phyloP scores from a whole-genome alignment of 2,113 vertebrate species.

The Paramisgurnus dabryanus region DNA sequence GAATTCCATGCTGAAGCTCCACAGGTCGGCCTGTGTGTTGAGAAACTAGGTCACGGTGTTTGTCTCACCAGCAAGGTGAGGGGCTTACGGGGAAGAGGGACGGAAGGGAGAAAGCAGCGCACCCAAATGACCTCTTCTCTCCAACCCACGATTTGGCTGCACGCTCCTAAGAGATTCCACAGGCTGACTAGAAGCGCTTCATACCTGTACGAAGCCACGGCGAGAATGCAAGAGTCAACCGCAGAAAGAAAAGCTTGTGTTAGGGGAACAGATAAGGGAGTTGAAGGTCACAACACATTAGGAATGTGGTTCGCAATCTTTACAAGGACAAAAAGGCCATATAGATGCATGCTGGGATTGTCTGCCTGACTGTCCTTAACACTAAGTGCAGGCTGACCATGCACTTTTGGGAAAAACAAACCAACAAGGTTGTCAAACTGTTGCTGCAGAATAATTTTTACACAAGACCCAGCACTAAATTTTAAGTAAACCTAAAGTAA shows the following conservation, averaged over 20 bases:
- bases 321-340: neutral
- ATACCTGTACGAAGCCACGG: neutral
- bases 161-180: constrained; percentile 41
- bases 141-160: constrained; percentile 9
- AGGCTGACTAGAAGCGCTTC: constrained; percentile 7
- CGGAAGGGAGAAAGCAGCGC: constrained; percentile 5
- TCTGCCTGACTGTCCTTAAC: neutral
- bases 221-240: neutral
- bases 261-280: neutral
- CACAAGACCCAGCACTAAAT: neutral
- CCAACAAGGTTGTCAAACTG: neutral
- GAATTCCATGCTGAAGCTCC: constrained; percentile 11
- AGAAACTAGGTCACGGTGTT: constrained; percentile 44
- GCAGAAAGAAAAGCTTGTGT: neutral
- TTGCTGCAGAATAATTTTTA: neutral
- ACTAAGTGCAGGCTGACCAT: neutral
- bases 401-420: neutral
- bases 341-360: neutral
- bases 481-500: neutral
- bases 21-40: constrained; percentile 38
- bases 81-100: constrained; percentile 9
- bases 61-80: constrained; percentile 39
- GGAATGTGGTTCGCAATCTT: constrained; percentile 8
- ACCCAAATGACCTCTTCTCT: constrained; percentile 16
- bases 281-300: neutral